Percentiles rank a stretch among this genome's conserved stretches.
These are phyloP conservation scores for Pseudorhombus dupliciocellatus DNA, from an alignment of 2,113 vertebrate species.

Conservation along the genomic window DNA sequence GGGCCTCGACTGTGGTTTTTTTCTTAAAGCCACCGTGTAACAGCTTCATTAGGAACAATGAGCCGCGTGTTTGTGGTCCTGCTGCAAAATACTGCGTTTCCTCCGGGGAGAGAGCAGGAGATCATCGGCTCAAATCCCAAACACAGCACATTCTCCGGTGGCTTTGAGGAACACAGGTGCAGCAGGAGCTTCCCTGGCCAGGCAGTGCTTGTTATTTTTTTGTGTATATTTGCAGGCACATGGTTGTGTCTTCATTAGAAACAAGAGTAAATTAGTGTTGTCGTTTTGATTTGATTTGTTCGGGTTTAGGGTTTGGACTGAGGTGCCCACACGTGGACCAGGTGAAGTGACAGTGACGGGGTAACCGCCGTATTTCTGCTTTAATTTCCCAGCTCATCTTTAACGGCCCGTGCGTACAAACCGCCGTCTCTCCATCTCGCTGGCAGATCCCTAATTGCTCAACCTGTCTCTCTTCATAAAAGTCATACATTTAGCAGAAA, in stretches of 20 bases:
- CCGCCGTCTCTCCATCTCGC: neutral
- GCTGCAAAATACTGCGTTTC: neutral
- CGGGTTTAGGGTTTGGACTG: too few relatives aligned
- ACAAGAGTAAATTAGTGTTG: too few relatives aligned
- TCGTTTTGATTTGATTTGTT: too few relatives aligned
- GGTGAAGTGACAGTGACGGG: neutral
- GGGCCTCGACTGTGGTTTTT: slow-evolving; percentile 15
- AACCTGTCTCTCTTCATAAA: slow-evolving; percentile 53
- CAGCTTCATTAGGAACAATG: too few relatives aligned
- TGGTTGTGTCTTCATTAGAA: too few relatives aligned
- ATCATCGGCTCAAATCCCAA: neutral
- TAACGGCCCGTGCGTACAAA: neutral
- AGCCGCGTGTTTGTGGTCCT: neutral
- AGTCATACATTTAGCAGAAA: slow-evolving; percentile 55
- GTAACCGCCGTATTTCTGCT: too few relatives aligned
- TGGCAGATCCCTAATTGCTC: slow-evolving; percentile 76
- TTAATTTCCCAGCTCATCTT: neutral
- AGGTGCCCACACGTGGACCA: too few relatives aligned
- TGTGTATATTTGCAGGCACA: too few relatives aligned
- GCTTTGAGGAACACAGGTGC: too few relatives aligned
- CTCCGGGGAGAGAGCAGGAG: neutral
- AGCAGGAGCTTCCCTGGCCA: too few relatives aligned
- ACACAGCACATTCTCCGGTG: neutral
- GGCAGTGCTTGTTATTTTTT: too few relatives aligned
- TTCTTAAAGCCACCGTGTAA: too few relatives aligned